Evolutionary conservation across 2,113 vertebrate species (phyloP).

Genomic region (Athene cunicularia): DNA sequence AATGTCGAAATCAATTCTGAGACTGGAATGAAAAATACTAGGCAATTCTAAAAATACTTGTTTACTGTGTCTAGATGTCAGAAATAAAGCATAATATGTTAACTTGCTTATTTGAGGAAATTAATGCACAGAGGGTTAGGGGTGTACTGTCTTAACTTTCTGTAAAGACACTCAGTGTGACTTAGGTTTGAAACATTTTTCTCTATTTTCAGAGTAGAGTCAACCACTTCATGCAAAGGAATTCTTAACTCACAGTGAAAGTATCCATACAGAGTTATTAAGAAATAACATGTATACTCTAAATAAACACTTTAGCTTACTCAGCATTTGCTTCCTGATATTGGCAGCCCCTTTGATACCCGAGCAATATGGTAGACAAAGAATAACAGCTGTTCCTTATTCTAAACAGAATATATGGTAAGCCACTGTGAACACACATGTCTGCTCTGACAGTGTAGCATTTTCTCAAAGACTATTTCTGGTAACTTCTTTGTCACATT

Average conservation of each 20-base stretch:
- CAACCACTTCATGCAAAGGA: not conserved
- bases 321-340: not conserved
- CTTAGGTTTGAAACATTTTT: not conserved
- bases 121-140: not conserved
- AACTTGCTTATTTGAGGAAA: not conserved
- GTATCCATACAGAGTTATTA: not conserved
- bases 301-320: not conserved
- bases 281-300: not conserved
- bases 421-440: not conserved
- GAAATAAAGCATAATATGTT: not conserved
- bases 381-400: not conserved
- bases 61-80: not conserved
- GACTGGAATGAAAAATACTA: not conserved
- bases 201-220: not conserved
- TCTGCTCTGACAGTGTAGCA: not conserved
- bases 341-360: not conserved
- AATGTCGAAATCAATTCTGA: not conserved
- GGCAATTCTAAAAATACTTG: not conserved
- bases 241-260: not conserved
- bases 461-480: not conserved
- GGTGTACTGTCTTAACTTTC: not conserved
- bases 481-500: not conserved
- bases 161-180: not conserved
- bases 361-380: not conserved
- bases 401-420: not conserved